Evolutionary conservation across 2,797 vertebrate genomes (phyloP).

Genomic region (Tinamus major): DNA sequence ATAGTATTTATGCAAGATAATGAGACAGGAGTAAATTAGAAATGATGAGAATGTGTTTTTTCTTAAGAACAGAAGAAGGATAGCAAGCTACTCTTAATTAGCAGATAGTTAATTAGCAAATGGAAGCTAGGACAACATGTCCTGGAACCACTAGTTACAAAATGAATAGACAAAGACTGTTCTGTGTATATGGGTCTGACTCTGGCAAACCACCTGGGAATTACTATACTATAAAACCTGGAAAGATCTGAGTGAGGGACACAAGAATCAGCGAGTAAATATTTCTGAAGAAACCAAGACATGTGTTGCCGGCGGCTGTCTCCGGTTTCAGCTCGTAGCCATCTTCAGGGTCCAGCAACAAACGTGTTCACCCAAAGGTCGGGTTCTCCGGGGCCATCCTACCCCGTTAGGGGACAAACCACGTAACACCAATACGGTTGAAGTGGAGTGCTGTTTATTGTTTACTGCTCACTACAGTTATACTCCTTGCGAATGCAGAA

Average conservation of each 20-base stretch:
- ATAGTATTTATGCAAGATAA: background rate
- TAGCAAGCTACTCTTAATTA: background rate
- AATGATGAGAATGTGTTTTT: background rate
- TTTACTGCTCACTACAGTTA: too few species aligned
- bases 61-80: background rate
- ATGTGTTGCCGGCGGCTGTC: too few species aligned
- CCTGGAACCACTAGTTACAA: background rate
- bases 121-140: background rate
- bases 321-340: too few species aligned
- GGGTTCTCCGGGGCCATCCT: too few species aligned
- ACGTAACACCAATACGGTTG: too few species aligned
- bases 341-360: too few species aligned
- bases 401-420: too few species aligned
- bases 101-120: background rate
- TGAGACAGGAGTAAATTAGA: constrained; percentile 7
- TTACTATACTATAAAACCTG: background rate
- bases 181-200: background rate
- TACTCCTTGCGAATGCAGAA: too few species aligned
- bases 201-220: background rate
- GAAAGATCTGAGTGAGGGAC: background rate
- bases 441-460: too few species aligned
- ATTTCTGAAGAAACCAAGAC: background rate
- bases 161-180: background rate
- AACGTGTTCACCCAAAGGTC: too few species aligned
- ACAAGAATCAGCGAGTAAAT: background rate